phyloP scores from a whole-genome alignment of 2,888 invertebrate species.

The Oscheius sp. region DNA sequence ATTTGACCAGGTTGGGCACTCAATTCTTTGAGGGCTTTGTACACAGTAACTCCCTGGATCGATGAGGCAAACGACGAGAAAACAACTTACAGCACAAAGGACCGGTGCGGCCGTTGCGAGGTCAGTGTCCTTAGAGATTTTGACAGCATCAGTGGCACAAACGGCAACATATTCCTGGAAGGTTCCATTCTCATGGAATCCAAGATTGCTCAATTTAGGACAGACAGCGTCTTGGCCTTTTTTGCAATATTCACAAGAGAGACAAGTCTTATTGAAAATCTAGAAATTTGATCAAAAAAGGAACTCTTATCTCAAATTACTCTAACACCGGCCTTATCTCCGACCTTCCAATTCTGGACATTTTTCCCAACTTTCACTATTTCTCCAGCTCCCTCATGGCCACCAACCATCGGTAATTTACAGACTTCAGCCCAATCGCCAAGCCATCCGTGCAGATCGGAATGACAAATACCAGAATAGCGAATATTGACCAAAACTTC shows the following conservation, averaged over 20 bases:
- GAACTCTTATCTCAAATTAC: constrained; percentile 1
- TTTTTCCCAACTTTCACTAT: constrained; percentile 40
- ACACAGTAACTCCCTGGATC: constrained; percentile 51
- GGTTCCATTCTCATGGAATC: constrained; percentile 31
- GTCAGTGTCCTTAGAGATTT: constrained; percentile 37
- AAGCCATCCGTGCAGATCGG: constrained; percentile 41
- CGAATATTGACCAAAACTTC: constrained; percentile 34
- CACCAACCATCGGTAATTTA: constrained; percentile 37
- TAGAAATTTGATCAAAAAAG: constrained; percentile 26
- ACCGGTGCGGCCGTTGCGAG: constrained; percentile 50
- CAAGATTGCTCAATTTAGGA: constrained; percentile 19
- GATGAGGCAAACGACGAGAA: not conserved
- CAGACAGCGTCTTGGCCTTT: constrained; percentile 50
- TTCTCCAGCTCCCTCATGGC: constrained; percentile 43
- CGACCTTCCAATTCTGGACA: constrained; percentile 43
- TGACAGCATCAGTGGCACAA: constrained; percentile 44
- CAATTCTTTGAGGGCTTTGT: constrained; percentile 49
- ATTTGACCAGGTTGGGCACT: constrained; percentile 48
- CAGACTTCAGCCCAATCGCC: constrained; percentile 32
- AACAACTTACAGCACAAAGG: constrained; percentile 42
- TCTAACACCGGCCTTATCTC: constrained; percentile 39
- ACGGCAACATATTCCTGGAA: constrained; percentile 56
- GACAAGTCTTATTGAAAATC: constrained; percentile 52
- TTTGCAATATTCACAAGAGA: constrained; percentile 53
- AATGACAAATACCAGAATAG: constrained; percentile 41